Base-by-base conservation (phyloP, 2,888 invertebrate species). In the Copidosoma aretas region DNA sequence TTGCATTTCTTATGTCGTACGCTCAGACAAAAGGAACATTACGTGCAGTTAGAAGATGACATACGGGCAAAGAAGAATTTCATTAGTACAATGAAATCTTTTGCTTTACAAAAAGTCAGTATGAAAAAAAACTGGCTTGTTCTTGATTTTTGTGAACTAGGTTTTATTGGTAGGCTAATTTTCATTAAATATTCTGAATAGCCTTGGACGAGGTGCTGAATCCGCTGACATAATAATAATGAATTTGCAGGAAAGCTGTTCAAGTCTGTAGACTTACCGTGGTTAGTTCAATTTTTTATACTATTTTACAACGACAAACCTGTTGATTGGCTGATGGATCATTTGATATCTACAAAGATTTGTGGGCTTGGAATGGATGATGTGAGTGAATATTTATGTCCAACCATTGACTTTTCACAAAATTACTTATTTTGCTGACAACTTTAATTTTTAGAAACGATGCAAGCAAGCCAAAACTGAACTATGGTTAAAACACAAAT, bases 221-320 rank as follows among this genome's bases (percentile, higher is more conserved):
- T 59, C 8, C 32, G 8, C 8, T 32, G 43, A 46, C n/a, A n/a
- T n/a, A n/a, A n/a, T n/a, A n/a, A n/a, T n/a, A n/a, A 54, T 25
- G 57, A 32, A 74, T 74, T 84, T 84, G 39, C 79, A 90, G 91
- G 91, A 58, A 94, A 94, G 87, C 88, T 98, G 87, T 97, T 98
- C 84, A 92, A 93, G 79, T 92, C 94, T 21, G 89, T 91, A 0
- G 94, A 96, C 79, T 85, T 98, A 24, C 91, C 93, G 0, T 91
- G 92, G 86, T 87, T 98, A 71, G 91, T 95, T 51, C 93, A 95
- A 74, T 98, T 96, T 84, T 93, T 98, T 77, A 91, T 98, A 81
- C 92, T 98, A 89, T 98, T 98, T 82, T 94, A 95, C 84, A 91
- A 91, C 79, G 95, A 97, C 79, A 96, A 97, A 85, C 98, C 98